phyloP scores from a whole-genome alignment of 2,797 vertebrate species.

The Danio aesculapii region DNA sequence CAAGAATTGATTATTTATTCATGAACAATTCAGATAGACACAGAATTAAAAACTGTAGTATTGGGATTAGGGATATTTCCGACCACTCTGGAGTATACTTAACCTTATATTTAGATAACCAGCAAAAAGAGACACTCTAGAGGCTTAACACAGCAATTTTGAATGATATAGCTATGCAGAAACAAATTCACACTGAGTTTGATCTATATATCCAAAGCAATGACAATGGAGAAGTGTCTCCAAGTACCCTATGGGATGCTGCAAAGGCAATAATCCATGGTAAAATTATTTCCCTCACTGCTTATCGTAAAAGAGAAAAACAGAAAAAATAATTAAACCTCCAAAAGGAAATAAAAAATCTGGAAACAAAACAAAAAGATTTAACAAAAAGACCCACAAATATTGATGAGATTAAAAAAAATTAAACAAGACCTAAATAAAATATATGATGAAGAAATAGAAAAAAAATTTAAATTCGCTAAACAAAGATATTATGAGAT shows the following conservation, averaged over 20 bases:
- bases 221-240: background rate
- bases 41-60: background rate
- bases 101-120: background rate
- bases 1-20: conserved; percentile 8
- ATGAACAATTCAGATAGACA: background rate
- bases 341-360: background rate
- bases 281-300: background rate
- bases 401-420: background rate
- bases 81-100: background rate
- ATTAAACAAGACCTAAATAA: background rate
- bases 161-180: background rate
- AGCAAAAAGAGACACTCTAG: background rate
- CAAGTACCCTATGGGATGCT: no score
- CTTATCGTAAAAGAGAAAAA: background rate
- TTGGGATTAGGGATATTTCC: background rate
- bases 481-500: background rate
- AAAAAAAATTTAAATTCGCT: background rate
- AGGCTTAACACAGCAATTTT: background rate
- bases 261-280: background rate
- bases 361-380: background rate
- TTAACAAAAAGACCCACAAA: background rate
- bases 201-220: background rate
- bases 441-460: no score
- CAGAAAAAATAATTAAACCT: background rate
- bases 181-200: no score